Conservation (phyloP, 2,888 invertebrate species). For the Ophioninae sp. region DNA sequence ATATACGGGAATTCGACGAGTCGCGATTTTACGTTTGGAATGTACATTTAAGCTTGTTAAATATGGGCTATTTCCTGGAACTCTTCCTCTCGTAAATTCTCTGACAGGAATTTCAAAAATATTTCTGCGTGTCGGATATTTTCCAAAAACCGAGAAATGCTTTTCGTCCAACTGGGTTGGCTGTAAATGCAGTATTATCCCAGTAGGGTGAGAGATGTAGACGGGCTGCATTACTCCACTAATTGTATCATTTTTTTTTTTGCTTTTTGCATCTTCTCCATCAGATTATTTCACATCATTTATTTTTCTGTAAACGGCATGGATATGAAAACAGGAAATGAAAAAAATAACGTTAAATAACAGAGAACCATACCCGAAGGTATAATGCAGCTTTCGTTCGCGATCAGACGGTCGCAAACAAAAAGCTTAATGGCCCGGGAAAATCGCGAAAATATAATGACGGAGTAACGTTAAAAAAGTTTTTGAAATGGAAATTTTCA, state of each 20-base stretch:
- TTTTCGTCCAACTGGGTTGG: background rate
- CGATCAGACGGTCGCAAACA: conserved; percentile 12
- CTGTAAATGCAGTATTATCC: background rate
- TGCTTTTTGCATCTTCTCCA: background rate
- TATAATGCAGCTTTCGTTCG: conserved; percentile 22
- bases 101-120: background rate
- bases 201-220: background rate
- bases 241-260: conserved; percentile 29
- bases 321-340: background rate
- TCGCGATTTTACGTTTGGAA: background rate
- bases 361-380: conserved; percentile 2
- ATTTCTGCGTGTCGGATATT: background rate
- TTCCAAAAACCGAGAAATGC: background rate
- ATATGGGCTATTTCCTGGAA: background rate
- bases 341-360: background rate
- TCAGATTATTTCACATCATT: conserved; percentile 16
- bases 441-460: conserved; percentile 31
- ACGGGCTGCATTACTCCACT: conserved; percentile 4
- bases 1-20: background rate
- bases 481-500: background rate
- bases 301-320: background rate
- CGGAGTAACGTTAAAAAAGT: background rate
- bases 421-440: background rate
- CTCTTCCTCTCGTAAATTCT: background rate
- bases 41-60: background rate